phyloP scores from a whole-genome alignment of 2,113 vertebrate genomes.

The Cryptoleucopteryx plumbea region DNA sequence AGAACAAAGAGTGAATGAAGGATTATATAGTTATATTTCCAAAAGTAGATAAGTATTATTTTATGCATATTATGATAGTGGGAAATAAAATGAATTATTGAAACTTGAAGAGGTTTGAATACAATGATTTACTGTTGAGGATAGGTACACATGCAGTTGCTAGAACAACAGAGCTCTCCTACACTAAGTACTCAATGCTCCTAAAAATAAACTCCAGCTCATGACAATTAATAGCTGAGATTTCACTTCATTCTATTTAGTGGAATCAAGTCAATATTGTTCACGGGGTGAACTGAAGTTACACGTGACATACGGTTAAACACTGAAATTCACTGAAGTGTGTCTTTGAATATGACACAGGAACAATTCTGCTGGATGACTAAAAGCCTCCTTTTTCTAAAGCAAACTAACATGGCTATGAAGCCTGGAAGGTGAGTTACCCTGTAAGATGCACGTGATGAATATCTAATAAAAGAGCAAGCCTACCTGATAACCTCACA shows the following conservation, averaged over 20 bases:
- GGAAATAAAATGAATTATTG: background rate
- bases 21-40: background rate
- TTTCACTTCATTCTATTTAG: background rate
- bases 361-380: background rate
- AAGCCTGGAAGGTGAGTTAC: background rate
- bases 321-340: background rate
- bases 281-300: background rate
- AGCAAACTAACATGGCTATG: background rate
- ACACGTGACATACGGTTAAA: background rate
- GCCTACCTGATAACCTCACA: background rate
- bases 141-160: background rate
- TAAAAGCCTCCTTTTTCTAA: background rate
- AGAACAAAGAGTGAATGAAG: background rate
- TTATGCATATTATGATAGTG: background rate
- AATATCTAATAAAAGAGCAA: background rate
- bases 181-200: background rate
- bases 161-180: conserved; percentile 26
- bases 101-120: background rate
- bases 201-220: conserved; percentile 29
- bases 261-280: background rate
- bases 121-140: background rate
- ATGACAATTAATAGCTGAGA: conserved; percentile 17
- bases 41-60: background rate
- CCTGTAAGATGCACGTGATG: accelerated
- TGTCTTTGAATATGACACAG: background rate